Evolutionary conservation across 2,797 vertebrate species (phyloP), one percentile per base, ranked within the genome.

Genomic region (Sebastes oblongus): DNA sequence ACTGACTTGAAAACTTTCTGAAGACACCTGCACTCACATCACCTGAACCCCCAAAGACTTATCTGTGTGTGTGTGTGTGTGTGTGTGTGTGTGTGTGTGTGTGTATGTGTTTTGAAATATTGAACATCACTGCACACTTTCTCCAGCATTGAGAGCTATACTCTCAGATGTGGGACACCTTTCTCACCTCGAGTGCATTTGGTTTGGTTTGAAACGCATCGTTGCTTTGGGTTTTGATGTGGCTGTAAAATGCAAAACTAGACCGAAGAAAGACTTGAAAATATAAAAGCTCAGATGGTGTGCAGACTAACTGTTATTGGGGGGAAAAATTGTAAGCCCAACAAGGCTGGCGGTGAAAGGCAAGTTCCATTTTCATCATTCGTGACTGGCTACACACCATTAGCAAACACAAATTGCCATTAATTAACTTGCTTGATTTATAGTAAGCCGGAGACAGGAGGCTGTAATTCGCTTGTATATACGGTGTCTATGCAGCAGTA

Each of bases 1-100:
- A 68, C 56, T 66, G 68, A 80, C 62, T 81, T 85, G 59, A 89
- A 76, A 85, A 89, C 82, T 84, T 78, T 85, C 66, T 77, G 79
- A 87, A 30, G 52, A 77, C 69, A 85, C 81, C 78, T 86, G 78
- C 70, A 75, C 55, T 84, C 65, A 60, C 64, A 66, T 89, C 87
- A 80, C 86, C 88, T 87, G 81, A 82, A 82, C 64, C 69, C 69
- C 10, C 3, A 39, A 52, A 65, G 54, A 74, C 1, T 46, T 46
- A 46, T 46, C 42, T 46, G 20, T 34, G 25, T 22, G 32, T 52
- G 68, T 34, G 25, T 22, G 32, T 50, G 68, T 24, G 25, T 42
- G 20, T 34, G 25, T 22, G 32, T 50, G 68, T 24, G 34, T 72
- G 32, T 46, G 32, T 50, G 68, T 24, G 25, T 42, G 20, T 34